A percentile compares a stretch with the other conserved stretches of the same genome.
Evolutionary conservation across 2,888 invertebrate genomes (phyloP).

Genomic region (Brachyptera risi): DNA sequence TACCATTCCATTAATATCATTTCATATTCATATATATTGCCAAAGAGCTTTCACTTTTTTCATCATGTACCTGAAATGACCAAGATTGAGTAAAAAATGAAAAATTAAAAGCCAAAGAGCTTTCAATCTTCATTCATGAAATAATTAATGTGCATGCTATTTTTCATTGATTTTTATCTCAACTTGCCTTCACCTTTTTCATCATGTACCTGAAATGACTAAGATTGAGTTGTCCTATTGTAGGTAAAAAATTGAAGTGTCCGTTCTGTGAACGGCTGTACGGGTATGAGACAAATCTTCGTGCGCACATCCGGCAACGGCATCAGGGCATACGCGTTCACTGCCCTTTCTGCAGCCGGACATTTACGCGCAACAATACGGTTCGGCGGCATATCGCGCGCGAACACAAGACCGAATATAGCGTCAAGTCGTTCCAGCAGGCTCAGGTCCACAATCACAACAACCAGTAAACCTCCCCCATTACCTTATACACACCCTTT

Average conservation of each 20-base stretch:
- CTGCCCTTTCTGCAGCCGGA: slow-evolving; percentile 85
- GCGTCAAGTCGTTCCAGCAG: slow-evolving; percentile 61
- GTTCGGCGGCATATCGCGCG: slow-evolving; percentile 87
- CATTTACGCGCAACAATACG: slow-evolving; percentile 89
- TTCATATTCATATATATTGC: too few species aligned
- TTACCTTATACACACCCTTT: slow-evolving; percentile 13
- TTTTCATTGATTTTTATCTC: too few species aligned
- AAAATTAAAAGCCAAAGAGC: too few species aligned
- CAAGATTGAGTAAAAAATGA: too few species aligned
- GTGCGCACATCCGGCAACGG: slow-evolving; percentile 86
- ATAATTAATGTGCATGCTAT: too few species aligned
- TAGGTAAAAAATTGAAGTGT: slow-evolving; percentile 89
- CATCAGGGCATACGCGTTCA: slow-evolving; percentile 90
- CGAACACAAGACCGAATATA: slow-evolving; percentile 75
- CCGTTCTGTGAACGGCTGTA: slow-evolving; percentile 89
- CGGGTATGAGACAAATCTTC: slow-evolving; percentile 88
- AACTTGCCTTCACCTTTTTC: too few species aligned
- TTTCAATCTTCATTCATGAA: too few species aligned
- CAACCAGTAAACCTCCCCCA: slow-evolving; percentile 48
- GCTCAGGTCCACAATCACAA: slow-evolving; percentile 58
- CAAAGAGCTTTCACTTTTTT: too few species aligned
- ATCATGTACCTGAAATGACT: too few species aligned
- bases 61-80: too few species aligned
- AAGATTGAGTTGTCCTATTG: background rate
- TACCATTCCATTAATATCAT: too few species aligned